phyloP scores from a whole-genome alignment of 2,888 invertebrate genomes.

The Athripsodes cinereus region DNA sequence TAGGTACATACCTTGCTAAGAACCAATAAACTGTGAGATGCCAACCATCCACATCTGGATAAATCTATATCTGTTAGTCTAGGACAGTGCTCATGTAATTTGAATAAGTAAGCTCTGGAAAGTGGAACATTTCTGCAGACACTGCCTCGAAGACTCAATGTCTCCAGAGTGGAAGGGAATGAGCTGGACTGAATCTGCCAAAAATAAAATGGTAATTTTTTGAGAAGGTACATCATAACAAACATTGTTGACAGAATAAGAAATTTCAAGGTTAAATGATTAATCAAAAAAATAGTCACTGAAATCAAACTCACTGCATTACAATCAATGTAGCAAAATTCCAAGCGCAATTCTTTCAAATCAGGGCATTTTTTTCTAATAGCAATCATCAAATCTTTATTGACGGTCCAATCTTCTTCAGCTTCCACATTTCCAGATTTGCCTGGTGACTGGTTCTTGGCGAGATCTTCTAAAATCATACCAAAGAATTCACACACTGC shows the following conservation, averaged over 20 bases:
- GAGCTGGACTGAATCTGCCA: slow-evolving; percentile 54
- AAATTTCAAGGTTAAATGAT: not conserved
- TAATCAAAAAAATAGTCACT: not conserved
- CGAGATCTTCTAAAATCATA: no score
- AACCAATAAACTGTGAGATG: slow-evolving; percentile 64
- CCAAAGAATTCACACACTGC: no score
- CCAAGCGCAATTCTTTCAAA: slow-evolving; percentile 42
- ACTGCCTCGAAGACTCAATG: slow-evolving; percentile 53
- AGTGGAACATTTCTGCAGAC: slow-evolving; percentile 42
- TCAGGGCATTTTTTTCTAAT: slow-evolving; percentile 37
- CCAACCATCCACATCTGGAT: slow-evolving; percentile 68
- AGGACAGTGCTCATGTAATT: slow-evolving; percentile 40
- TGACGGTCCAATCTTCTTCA: slow-evolving; percentile 33
- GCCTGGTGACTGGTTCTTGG: slow-evolving; percentile 3
- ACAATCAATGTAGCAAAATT: slow-evolving; percentile 49
- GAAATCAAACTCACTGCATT: slow-evolving; percentile 36
- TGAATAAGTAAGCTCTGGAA: slow-evolving; percentile 50
- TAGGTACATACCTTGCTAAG: slow-evolving; percentile 53
- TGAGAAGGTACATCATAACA: slow-evolving; percentile 16
- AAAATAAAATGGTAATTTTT: not conserved
- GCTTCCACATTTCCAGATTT: slow-evolving; percentile 32
- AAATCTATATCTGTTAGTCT: slow-evolving; percentile 58
- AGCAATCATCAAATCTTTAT: slow-evolving; percentile 33
- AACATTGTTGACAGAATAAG: not conserved
- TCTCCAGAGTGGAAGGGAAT: slow-evolving; percentile 58